A percentile compares a stretch with the other conserved stretches of the same genome.
Conservation (phyloP, 2,797 vertebrate genomes). For the Periophthalmus magnuspinnatus region DNA sequence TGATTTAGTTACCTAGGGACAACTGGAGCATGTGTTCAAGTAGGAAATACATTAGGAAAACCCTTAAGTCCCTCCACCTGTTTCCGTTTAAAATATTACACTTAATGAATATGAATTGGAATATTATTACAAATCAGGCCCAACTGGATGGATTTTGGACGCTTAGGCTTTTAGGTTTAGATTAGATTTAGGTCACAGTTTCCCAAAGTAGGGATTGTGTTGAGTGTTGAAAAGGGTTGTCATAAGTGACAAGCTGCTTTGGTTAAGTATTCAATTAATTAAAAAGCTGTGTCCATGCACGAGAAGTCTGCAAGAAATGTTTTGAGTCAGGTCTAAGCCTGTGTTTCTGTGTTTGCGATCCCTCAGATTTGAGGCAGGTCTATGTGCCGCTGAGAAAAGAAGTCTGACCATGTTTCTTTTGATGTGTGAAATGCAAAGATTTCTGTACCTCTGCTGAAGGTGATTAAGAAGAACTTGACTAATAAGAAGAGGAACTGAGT, state of each 20-base stretch:
- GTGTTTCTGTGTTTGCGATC: background rate
- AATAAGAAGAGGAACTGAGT: background rate
- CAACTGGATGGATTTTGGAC: background rate
- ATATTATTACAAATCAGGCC: background rate
- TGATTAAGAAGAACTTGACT: background rate
- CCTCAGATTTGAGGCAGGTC: background rate
- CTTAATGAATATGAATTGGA: background rate
- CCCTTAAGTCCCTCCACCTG: conserved; percentile 8
- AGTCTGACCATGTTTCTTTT: too few relatives aligned
- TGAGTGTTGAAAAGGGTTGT: background rate
- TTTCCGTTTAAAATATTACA: background rate
- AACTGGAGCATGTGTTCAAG: conserved; percentile 24
- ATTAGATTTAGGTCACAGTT: background rate
- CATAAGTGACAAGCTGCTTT: too few relatives aligned
- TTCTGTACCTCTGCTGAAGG: background rate
- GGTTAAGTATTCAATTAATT: too few relatives aligned
- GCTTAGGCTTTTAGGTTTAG: background rate
- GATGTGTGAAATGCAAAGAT: background rate
- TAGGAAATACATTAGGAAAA: conserved; percentile 10
- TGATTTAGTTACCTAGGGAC: conserved; percentile 54
- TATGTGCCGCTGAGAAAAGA: background rate
- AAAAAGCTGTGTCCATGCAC: background rate
- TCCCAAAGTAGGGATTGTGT: background rate
- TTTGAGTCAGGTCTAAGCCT: background rate
- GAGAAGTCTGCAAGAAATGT: background rate